phyloP scores from a whole-genome alignment of 1,140 invertebrate genomes.

The Helicoverpa armigera region DNA sequence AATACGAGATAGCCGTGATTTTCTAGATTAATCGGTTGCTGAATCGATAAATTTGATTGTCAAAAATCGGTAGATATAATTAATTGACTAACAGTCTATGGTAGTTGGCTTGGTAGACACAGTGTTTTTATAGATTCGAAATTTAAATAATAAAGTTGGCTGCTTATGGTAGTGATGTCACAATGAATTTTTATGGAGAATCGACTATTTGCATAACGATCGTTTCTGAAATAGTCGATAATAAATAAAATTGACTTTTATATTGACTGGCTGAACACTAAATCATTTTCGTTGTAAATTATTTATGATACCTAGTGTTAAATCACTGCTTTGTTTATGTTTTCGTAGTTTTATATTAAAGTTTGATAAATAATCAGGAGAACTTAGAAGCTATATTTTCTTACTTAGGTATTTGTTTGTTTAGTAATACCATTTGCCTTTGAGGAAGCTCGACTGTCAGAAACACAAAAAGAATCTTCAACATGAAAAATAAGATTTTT shows the following conservation, averaged over 20 bases:
- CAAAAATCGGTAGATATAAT: conserved; percentile 12
- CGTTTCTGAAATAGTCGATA: not conserved
- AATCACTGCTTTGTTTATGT: no score
- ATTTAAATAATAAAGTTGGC: not conserved
- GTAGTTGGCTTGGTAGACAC: not conserved
- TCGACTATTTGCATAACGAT: not conserved
- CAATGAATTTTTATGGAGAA: not conserved
- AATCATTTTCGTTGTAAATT: no score
- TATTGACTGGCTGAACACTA: not conserved
- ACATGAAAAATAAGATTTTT: no score
- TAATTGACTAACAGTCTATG: not conserved
- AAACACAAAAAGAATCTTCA: no score
- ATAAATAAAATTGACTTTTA: not conserved
- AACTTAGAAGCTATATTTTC: no score
- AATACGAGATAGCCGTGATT: conserved; percentile 7
- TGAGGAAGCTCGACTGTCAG: no score
- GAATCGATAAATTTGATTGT: not conserved
- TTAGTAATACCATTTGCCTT: no score
- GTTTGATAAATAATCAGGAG: no score
- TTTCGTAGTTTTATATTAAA: no score
- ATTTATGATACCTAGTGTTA: no score
- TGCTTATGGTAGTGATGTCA: conserved; percentile 4
- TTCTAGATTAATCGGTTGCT: not conserved
- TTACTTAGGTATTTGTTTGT: no score
- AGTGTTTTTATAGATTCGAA: not conserved